These are phyloP conservation scores for Bettongia penicillata DNA, from an alignment of 2,113 vertebrate genomes.

Conservation along the genomic window DNA sequence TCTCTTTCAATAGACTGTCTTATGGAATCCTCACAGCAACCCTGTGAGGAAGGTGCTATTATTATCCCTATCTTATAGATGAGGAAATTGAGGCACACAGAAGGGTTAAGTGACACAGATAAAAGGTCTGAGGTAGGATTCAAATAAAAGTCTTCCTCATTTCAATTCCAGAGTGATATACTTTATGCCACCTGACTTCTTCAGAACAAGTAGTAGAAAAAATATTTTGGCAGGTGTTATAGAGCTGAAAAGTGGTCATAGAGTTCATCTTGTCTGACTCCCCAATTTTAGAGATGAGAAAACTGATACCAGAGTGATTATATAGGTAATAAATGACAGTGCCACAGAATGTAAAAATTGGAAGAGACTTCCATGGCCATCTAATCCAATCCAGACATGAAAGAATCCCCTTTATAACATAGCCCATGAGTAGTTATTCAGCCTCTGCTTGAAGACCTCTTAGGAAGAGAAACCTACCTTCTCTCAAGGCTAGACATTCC, in stretches of 20 bases:
- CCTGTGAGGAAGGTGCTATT: not conserved
- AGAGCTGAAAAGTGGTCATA: not conserved
- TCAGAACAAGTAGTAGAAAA: not conserved
- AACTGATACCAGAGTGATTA: not conserved
- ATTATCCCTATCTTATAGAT: not conserved
- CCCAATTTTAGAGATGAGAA: not conserved
- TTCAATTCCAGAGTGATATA: not conserved
- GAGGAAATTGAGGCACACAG: not conserved
- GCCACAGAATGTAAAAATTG: not conserved
- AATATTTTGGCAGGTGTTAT: not conserved
- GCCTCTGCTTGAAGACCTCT: not conserved
- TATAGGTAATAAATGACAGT: not conserved
- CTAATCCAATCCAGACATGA: not conserved
- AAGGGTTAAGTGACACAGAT: not conserved
- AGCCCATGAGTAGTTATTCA: not conserved
- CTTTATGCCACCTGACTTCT: not conserved
- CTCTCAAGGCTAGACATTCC: not conserved
- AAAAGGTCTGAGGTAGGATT: not conserved
- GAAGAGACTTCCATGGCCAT: not conserved
- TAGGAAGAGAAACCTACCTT: not conserved
- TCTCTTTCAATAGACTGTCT: not conserved
- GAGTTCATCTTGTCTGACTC: not conserved
- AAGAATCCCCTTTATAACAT: not conserved
- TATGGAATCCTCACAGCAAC: not conserved
- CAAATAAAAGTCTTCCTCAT: not conserved